Percentiles rank a stretch among this genome's conserved stretches.
Evolutionary conservation across 2,113 vertebrate genomes (phyloP).

Genomic region (Channa argus): DNA sequence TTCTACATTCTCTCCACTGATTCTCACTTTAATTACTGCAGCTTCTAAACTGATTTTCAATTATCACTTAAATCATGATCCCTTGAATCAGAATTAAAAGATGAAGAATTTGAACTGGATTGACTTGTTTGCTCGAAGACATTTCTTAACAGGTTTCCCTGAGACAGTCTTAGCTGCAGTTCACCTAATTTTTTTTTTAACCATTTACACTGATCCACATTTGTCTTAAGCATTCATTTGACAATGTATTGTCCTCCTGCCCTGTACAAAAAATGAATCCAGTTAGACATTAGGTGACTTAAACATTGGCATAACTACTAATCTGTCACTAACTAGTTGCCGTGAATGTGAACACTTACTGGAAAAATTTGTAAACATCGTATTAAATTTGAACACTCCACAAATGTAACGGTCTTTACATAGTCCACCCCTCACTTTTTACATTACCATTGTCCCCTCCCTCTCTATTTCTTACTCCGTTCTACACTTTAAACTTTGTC

Average conservation of each 20-base stretch:
- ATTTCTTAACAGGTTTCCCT: background rate
- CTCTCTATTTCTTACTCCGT: too few relatives aligned
- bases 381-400: background rate
- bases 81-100: conserved; percentile 2
- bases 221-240: background rate
- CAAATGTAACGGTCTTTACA: too few relatives aligned
- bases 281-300: conserved; percentile 7
- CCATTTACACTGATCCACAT: accelerated
- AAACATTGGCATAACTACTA: too few relatives aligned
- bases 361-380: background rate
- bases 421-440: too few relatives aligned
- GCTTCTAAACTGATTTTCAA: background rate
- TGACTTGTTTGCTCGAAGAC: conserved; percentile 44
- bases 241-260: conserved; percentile 29
- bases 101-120: conserved; percentile 31
- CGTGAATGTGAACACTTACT: too few relatives aligned
- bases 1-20: background rate
- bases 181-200: background rate
- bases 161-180: background rate
- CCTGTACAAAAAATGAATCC: conserved; percentile 40
- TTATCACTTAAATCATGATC: background rate
- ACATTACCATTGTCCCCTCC: too few relatives aligned
- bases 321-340: too few relatives aligned
- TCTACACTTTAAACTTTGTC: too few relatives aligned
- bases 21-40: background rate